A percentile compares a stretch with the other conserved stretches of the same genome.
phyloP scores from a whole-genome alignment of 2,888 invertebrate genomes.

The Cosmorhoe ocellata region DNA sequence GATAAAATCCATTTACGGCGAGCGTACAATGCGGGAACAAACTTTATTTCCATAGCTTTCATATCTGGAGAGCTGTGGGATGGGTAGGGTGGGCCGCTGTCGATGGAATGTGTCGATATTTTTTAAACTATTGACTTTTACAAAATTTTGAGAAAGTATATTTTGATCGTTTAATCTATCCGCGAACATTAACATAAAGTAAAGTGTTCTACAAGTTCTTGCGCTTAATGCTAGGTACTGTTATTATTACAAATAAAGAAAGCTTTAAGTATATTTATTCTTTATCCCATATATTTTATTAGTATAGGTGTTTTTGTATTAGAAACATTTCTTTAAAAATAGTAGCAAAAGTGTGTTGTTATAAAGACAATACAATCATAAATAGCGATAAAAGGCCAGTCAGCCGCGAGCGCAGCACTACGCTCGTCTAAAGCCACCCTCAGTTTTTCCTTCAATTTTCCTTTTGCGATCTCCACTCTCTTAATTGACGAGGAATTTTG shows the following conservation, averaged over 20 bases:
- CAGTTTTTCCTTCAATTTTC: slow-evolving; percentile 80
- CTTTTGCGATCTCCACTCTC: slow-evolving; percentile 78
- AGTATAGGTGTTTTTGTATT: no score
- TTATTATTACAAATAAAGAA: no score
- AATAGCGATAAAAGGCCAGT: background rate
- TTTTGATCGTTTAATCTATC: no score
- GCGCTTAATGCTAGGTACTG: no score
- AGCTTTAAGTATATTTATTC: no score
- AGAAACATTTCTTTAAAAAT: no score
- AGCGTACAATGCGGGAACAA: slow-evolving; percentile 72
- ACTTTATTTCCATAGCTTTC: slow-evolving; percentile 80
- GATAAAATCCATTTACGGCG: slow-evolving; percentile 79
- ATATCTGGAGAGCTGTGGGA: slow-evolving; percentile 62
- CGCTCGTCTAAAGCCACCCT: slow-evolving; percentile 63
- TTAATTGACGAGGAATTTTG: slow-evolving; percentile 82
- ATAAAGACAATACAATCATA: no score
- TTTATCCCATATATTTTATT: no score
- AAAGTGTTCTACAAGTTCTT: no score
- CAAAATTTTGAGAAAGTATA: background rate
- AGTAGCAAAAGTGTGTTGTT: no score
- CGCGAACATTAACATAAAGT: no score
- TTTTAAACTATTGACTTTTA: background rate
- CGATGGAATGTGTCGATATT: slow-evolving; percentile 21
- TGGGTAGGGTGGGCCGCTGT: slow-evolving; percentile 24
- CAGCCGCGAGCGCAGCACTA: slow-evolving; percentile 11